A percentile compares a stretch with the other conserved stretches of the same genome.
Evolutionary conservation across 2,888 invertebrate species (phyloP).

Genomic region (Tribolium freemani): DNA sequence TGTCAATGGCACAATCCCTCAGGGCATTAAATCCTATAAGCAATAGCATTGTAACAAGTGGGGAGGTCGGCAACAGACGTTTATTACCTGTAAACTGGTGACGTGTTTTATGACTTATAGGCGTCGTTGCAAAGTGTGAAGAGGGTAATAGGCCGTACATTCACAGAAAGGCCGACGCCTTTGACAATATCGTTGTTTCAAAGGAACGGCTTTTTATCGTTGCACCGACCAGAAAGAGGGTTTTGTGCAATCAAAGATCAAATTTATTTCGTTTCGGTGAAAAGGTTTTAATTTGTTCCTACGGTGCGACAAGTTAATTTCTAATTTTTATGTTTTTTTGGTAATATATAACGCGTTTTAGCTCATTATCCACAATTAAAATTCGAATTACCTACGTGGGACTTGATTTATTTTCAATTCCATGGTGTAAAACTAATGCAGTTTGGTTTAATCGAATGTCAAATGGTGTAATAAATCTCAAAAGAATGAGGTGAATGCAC

Average conservation of each 20-base stretch:
- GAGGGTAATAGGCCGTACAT: conserved; percentile 42
- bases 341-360: background rate
- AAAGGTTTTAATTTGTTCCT: no score
- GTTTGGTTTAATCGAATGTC: background rate
- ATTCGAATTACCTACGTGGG: background rate
- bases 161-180: conserved; percentile 28
- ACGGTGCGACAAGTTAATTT: no score
- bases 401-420: background rate
- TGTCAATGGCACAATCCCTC: conserved; percentile 36
- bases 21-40: conserved; percentile 38
- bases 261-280: background rate
- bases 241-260: background rate
- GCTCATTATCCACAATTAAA: background rate
- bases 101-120: conserved; percentile 44
- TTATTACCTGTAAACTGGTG: conserved; percentile 44
- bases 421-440: background rate
- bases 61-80: conserved; percentile 40
- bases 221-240: background rate
- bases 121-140: conserved; percentile 41
- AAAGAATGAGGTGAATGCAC: background rate
- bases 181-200: conserved; percentile 9
- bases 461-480: background rate
- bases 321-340: no score
- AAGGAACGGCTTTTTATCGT: background rate
- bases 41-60: conserved; percentile 39